These are phyloP conservation scores for Paramormyrops hopkinsi DNA, from an alignment of 2,797 vertebrate genomes.

Conservation along the genomic window DNA sequence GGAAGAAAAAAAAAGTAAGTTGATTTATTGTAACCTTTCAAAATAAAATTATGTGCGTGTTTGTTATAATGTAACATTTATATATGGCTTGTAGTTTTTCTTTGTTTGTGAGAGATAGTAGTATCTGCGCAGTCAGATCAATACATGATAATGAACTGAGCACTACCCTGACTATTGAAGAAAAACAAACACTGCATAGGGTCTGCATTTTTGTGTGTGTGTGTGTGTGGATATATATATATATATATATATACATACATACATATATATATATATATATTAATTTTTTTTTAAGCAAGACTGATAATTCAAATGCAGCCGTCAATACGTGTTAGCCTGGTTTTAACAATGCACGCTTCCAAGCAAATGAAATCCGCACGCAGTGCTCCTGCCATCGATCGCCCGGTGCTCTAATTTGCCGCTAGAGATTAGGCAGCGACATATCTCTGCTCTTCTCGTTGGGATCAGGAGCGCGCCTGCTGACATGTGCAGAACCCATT, in stretches of 20 bases:
- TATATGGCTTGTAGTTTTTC: background rate
- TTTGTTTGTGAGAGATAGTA: constrained; percentile 30
- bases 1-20: background rate
- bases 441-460: background rate
- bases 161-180: constrained; percentile 37
- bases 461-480: background rate
- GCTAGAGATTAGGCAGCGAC: constrained; percentile 58
- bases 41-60: background rate
- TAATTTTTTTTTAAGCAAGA: constrained; percentile 62
- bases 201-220: constrained; percentile 40
- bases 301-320: constrained; percentile 77
- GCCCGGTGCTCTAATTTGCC: constrained; percentile 64
- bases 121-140: constrained; percentile 45
- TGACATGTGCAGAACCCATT: background rate
- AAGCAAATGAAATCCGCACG: constrained; percentile 74
- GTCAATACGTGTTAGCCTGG: constrained; percentile 79
- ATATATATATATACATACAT: background rate
- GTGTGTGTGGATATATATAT: background rate
- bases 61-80: background rate
- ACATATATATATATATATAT: background rate
- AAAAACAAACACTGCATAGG: constrained; percentile 50
- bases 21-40: background rate
- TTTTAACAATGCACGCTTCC: constrained; percentile 65
- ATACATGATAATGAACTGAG: constrained; percentile 58
- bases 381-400: constrained; percentile 68